These are phyloP conservation scores for Ornithoptera priamus DNA, from an alignment of 2,888 invertebrate genomes.

Conservation along the genomic window DNA sequence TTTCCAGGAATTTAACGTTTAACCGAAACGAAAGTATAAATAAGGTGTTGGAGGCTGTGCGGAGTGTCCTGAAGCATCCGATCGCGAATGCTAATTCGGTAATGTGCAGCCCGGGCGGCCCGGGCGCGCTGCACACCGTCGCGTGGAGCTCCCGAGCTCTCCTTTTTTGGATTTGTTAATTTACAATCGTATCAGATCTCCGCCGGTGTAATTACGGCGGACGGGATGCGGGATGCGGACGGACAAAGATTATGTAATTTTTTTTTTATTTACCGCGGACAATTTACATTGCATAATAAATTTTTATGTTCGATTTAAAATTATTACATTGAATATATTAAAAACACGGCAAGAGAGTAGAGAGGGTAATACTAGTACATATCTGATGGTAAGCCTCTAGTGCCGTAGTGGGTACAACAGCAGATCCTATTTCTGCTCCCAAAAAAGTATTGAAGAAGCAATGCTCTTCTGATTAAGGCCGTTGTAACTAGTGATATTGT, in stretches of 20 bases:
- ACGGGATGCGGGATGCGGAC: slow-evolving; percentile 36
- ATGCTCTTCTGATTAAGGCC: no score
- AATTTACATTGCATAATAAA: slow-evolving; percentile 28
- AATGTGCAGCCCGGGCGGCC: slow-evolving; percentile 55
- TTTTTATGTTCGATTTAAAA: slow-evolving; percentile 23
- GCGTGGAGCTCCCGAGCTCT: slow-evolving; percentile 32
- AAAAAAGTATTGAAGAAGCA: no score
- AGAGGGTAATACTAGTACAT: not conserved
- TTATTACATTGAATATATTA: slow-evolving; percentile 16
- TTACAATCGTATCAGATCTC: slow-evolving; percentile 46
- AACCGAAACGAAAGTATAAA: slow-evolving; percentile 29
- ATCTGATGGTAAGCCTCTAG: no score
- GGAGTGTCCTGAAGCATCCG: slow-evolving; percentile 10
- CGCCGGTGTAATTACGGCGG: slow-evolving; percentile 42
- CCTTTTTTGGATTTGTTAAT: slow-evolving; percentile 56
- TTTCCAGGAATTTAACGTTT: slow-evolving; percentile 12
- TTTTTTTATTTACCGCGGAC: slow-evolving; percentile 15
- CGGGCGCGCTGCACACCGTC: slow-evolving; percentile 35
- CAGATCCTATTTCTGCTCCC: no score
- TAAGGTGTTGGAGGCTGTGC: slow-evolving; percentile 9
- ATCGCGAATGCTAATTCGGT: slow-evolving; percentile 52
- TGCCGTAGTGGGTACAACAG: no score
- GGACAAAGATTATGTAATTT: slow-evolving; percentile 32
- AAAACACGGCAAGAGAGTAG: not conserved
- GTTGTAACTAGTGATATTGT: no score